Percentiles rank a stretch among this genome's conserved stretches.
Conservation (phyloP, 2,888 invertebrate genomes). For the Iphiclides podalirius region DNA sequence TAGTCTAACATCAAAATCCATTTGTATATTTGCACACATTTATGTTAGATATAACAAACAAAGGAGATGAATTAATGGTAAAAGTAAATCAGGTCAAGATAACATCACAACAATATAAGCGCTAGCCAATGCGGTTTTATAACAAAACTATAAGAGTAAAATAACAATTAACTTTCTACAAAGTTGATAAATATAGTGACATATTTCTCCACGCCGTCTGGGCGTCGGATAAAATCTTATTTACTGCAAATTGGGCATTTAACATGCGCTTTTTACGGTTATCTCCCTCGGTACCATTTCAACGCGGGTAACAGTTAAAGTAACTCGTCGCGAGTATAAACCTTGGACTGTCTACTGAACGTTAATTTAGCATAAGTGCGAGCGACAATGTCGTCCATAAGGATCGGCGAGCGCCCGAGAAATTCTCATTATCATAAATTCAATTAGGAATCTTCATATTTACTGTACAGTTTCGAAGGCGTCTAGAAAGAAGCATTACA, state of each 20-base stretch:
- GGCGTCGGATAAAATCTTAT: conserved; percentile 9
- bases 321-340: background rate
- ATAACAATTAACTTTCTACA: background rate
- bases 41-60: too few relatives aligned
- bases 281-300: background rate
- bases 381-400: background rate
- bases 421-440: background rate
- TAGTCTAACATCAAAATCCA: too few relatives aligned
- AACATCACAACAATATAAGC: too few relatives aligned
- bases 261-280: conserved; percentile 13
- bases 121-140: too few relatives aligned
- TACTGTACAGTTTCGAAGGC: too few relatives aligned
- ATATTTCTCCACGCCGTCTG: conserved; percentile 5
- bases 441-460: background rate
- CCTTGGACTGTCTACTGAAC: background rate
- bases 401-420: background rate
- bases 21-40: too few relatives aligned
- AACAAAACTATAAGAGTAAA: too few relatives aligned
- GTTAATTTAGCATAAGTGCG: background rate
- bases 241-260: conserved; percentile 13
- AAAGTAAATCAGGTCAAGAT: too few relatives aligned
- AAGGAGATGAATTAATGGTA: too few relatives aligned
- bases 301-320: conserved; percentile 1
- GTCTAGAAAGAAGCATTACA: too few relatives aligned
- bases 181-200: background rate